Conservation (phyloP, 2,888 invertebrate genomes). For the Cryptocephalus moraei region DNA sequence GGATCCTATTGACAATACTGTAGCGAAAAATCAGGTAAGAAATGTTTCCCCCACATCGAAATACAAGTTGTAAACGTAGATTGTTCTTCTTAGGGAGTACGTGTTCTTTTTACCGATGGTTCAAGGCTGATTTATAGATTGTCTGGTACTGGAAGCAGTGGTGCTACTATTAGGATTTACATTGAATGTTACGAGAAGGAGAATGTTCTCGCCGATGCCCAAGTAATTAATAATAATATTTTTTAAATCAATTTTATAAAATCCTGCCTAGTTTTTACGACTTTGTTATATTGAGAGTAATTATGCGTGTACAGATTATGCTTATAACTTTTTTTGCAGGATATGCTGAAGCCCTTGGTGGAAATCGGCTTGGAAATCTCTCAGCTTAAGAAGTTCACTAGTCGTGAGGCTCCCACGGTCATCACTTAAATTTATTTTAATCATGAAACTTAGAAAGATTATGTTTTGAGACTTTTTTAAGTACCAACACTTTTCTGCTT, state of each 20-base stretch:
- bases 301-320: not conserved
- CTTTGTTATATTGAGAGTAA: not conserved
- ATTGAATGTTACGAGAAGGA: slow-evolving; percentile 86
- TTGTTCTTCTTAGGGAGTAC: slow-evolving; percentile 60
- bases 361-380: slow-evolving; percentile 79
- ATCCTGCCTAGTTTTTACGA: not conserved
- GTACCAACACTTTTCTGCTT: too few relatives aligned
- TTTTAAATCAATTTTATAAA: not conserved
- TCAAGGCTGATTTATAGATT: slow-evolving; percentile 88
- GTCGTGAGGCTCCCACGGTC: slow-evolving; percentile 86
- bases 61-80: not conserved
- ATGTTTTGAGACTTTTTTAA: too few relatives aligned
- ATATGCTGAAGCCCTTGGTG: slow-evolving; percentile 77
- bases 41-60: not conserved
- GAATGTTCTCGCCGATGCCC: slow-evolving; percentile 55
- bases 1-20: slow-evolving; percentile 89
- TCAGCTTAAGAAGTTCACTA: slow-evolving; percentile 73
- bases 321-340: slow-evolving; percentile 24
- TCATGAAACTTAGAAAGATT: not conserved
- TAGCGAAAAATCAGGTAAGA: slow-evolving; percentile 75
- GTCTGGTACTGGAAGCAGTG: slow-evolving; percentile 96
- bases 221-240: slow-evolving; percentile 28
- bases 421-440: slow-evolving; percentile 60
- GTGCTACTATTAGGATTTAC: slow-evolving; percentile 94
- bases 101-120: slow-evolving; percentile 89